Evolutionary conservation across 1,140 invertebrate genomes (phyloP), one percentile per base, ranked within the genome.

Genomic region (Lepidotrigona ventralis): DNA sequence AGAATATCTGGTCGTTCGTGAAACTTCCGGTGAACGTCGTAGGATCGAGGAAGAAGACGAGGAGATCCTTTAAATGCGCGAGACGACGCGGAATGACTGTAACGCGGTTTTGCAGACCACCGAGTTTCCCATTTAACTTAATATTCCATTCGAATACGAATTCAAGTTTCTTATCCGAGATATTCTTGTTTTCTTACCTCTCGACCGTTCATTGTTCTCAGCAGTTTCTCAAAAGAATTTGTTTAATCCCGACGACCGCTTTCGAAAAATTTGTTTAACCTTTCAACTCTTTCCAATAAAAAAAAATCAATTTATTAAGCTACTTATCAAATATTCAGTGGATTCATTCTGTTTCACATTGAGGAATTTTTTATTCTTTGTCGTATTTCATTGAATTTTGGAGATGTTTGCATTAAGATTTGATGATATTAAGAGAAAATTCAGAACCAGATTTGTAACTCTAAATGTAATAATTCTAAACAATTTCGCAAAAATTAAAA

Each of bases 141-240:
- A 90, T 88, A 90, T 76, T 80, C 79, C 83, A 69, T 90, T 89
- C 89, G 91, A 86, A 91, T 92, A 91, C 91, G 90, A 85, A 85
- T 73, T 83, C 70, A 89, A 91, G 87, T 74, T 89, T 91, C 88
- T 90, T 89, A 91, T 90, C 90, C 84, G 86, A 60, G 58, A 74
- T 85, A 63, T 86, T 88, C 88, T 80, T 81, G 79, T 83, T 69
- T 64, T 86, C 78, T 81, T 70, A 72, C 70, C 78, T 60, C 58
- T 54, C 23, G 64, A 46, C 66, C 74, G 81, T 88, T 88, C 72
- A 80, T 63, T 72, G 69, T 53, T 80, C 39, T 12, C 56, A 15
- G 9, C 39, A 17, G 21, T 53, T 56, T 29, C 53, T 19, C 2
- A 2, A 14, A 2, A 26, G 15, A 68, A 21, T 33, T 68, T 33